Evolutionary conservation across 2,113 vertebrate genomes (phyloP), one percentile per base, ranked within the genome.

Genomic region (Aleadryas rufinucha): DNA sequence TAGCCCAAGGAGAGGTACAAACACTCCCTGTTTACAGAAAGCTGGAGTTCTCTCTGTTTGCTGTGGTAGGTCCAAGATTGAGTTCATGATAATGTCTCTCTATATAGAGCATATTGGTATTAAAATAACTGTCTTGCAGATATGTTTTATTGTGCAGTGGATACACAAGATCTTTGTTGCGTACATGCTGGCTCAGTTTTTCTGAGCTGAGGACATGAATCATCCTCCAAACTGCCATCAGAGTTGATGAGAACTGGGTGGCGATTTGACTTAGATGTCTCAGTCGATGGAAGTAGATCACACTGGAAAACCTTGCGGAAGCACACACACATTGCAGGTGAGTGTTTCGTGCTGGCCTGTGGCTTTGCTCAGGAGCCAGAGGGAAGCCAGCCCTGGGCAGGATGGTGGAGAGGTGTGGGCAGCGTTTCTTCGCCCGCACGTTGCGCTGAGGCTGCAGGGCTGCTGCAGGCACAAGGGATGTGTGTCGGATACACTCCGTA

Each of bases 41-140:
- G 15, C 42, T 60, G 44, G 39, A 72, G 31, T 13, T 80, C 33
- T 85, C 45, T 75, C 47, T 68, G 79, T 44, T 77, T 75, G n/a
- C 24, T 2, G 1, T 8, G 11, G 44, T 45, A 52, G 35, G 44
- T 85, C 69, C 33, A 28, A 71, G 92, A 88, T 2, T 52, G 79
- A 77, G n/a, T 42, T 93, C 53, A 45, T 0, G 0, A 56, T 87
- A 52, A 87, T 59, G 56, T 85, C 42, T 87, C n/a, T 92, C 68
- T 83, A 31, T 82, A 83, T 6, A 87, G 66, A 77, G 53, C 76
- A 83, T 84, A 65, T 41, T 82, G 60, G 77, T 75, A 79, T 94
- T 76, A 86, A 93, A 94, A 95, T 82, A 90, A 39, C 78, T 91
- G 70, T 89, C 93, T 68, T 47, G 74, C 84, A 95, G 78, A 30